Base-by-base conservation (phyloP, 2,888 invertebrate species). In the Aphidoletes aphidimyza region DNA sequence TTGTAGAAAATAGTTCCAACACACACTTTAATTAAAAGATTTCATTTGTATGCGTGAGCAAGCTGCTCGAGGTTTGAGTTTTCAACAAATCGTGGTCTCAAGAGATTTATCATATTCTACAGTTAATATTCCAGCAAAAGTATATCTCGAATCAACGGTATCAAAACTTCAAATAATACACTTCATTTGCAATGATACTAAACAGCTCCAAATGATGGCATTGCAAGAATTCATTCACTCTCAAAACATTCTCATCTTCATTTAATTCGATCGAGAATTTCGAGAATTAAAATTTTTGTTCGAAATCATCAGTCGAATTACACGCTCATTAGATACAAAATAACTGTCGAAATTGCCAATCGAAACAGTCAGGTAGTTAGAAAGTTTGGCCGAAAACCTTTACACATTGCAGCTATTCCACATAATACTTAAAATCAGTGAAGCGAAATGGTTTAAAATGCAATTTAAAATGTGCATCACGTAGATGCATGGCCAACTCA, bases 1-100 rank as follows among this genome's bases (percentile, higher is more conserved):
- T 37, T 81, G 22, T 37, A 39, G 37, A 81, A 37, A 81, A 37
- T 81, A 81, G 81, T 81, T 81, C n/a, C n/a, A 81, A 81, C 81
- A 81, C n/a, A n/a, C 37, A 81, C 37, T 81, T 81, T 81, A 81
- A 81, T 81, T 81, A 81, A 81, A 81, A 6, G 81, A 37, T 37
- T 37, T 81, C 81, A 37, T 78, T 78, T 78, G 54, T 14, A 54
- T 17, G 22, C 54, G 26, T 22, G 22, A 54, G 54, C 47, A 6
- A 47, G 8, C 19, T 17, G 19, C 19, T 54, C 26, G 54, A 2
- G 8, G n/a, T 54, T n/a, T 69, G 14, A 9, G 14, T 5, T 69
- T 69, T 69, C 17, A 30, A 30, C 30, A 11, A 30, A 30, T 34
- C 17, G 30, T 30, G 14, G 69, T 69, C 69, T 34, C 69, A 3